These are phyloP conservation scores for Eclectus roratus DNA, from an alignment of 2,113 vertebrate species.

Conservation along the genomic window DNA sequence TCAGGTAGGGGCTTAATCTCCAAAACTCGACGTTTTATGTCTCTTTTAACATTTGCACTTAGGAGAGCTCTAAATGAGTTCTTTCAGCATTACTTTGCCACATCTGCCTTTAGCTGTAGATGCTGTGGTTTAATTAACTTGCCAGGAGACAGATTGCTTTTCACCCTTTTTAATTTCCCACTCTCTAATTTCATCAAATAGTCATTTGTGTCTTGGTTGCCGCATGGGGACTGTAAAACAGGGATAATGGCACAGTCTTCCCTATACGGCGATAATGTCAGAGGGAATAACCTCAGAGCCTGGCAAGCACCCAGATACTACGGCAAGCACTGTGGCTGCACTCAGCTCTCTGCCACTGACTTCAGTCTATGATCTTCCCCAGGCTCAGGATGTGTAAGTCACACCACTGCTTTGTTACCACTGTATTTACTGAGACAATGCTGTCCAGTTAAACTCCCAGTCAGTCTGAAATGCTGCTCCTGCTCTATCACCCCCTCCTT, in stretches of 20 bases:
- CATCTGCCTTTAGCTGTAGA: background rate
- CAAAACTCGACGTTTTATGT: background rate
- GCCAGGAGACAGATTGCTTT: background rate
- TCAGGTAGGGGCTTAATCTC: background rate
- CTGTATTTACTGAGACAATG: background rate
- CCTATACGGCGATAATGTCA: background rate
- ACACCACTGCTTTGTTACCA: background rate
- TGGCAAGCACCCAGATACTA: background rate
- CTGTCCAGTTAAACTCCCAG: background rate
- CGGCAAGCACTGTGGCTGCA: background rate
- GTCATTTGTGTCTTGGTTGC: background rate
- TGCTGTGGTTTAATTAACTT: constrained; percentile 17
- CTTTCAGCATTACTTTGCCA: background rate
- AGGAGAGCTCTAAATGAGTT: background rate
- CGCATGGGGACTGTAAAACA: background rate
- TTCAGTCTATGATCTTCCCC: background rate
- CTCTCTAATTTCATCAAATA: background rate
- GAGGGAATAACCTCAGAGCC: background rate
- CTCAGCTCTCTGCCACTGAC: background rate
- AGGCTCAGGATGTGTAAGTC: background rate
- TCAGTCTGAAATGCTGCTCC: background rate
- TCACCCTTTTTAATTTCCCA: constrained; percentile 9
- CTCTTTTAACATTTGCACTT: background rate
- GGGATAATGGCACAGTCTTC: background rate
- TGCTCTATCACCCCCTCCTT: background rate